Conservation (phyloP, 2,888 invertebrate genomes). For the Cistogaster globosa region DNA sequence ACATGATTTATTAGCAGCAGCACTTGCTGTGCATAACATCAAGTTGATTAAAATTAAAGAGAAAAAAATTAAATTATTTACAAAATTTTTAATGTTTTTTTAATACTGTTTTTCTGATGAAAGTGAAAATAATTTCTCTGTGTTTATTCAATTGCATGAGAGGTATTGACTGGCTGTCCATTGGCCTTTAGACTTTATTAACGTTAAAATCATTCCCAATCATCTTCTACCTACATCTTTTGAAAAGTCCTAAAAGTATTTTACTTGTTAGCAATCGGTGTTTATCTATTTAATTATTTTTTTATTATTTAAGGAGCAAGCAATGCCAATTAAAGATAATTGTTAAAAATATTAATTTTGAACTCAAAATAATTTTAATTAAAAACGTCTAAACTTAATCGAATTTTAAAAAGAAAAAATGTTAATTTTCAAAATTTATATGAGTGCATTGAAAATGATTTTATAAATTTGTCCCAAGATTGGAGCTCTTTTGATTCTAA, state of each 20-base stretch:
- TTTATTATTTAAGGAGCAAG: no score
- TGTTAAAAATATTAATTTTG: no score
- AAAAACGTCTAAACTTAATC: no score
- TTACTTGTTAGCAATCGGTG: conserved; percentile 7
- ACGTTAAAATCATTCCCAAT: conserved; percentile 12
- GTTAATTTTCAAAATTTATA: no score
- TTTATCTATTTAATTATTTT: neutral
- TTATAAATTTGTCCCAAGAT: no score
- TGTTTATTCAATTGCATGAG: conserved; percentile 13
- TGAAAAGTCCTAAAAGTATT: conserved; percentile 9
- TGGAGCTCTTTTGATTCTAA: no score
- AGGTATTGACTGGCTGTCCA: neutral
- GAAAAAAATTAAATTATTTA: conserved; percentile 30
- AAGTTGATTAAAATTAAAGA: conserved; percentile 19
- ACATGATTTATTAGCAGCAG: neutral
- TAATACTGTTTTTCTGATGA: conserved; percentile 22
- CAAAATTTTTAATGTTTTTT: conserved; percentile 9
- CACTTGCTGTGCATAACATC: conserved; percentile 16
- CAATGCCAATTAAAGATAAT: no score
- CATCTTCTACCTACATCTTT: conserved; percentile 24
- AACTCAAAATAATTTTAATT: no score
- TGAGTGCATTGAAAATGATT: no score
- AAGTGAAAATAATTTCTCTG: conserved; percentile 57
- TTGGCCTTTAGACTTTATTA: conserved; percentile 32
- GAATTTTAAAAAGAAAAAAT: no score